Evolutionary conservation across 2,113 vertebrate species (phyloP), one percentile per base, ranked within the genome.

Genomic region (Corydoras sp.): DNA sequence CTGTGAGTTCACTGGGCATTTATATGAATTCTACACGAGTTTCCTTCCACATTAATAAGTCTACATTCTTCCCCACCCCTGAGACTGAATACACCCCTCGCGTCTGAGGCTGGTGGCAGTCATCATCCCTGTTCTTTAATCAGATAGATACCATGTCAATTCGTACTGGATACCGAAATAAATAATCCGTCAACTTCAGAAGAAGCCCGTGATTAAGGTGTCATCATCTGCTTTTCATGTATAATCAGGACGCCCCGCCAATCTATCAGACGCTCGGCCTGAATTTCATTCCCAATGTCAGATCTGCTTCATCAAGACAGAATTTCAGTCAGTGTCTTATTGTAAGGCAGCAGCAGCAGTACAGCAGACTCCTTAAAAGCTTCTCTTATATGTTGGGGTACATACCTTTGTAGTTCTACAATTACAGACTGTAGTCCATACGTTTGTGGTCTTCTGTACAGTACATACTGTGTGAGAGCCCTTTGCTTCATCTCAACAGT

Each of bases 131-230:
- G 11, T 14, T n/a, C n/a, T 58, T 32, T 68, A 58, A 58, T 68
- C 31, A 65, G 65, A 51, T 29, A 59, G 3, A 43, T 69, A 29
- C 35, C 13, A 15, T 32, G 49, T 50, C 18, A 29, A 50, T 29
- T 69, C 7, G 58, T n/a, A 15, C 48, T 30, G 35, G 18, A 3
- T 18, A 48, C 48, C n/a, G 5, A 50, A 9, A 5, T 49, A 29
- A 18, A 69, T 8, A 4, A 49, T 49, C 55, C 15, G 58, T 68
- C 67, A 56, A 10, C 32, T 58, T 30, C 12, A 29, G 6, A 64
- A 60, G 66, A 18, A 66, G 11, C 10, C 30, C 8, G 9, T 65
- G 54, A 65, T 73, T 59, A 66, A 73, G 50, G 30, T 59, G 10
- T 49, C 30, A 71, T 53, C 15, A 15, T 58, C 14, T 58, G 24